Evolutionary conservation across 1,140 invertebrate species (phyloP).

Genomic region (Hyles euphorbiae): DNA sequence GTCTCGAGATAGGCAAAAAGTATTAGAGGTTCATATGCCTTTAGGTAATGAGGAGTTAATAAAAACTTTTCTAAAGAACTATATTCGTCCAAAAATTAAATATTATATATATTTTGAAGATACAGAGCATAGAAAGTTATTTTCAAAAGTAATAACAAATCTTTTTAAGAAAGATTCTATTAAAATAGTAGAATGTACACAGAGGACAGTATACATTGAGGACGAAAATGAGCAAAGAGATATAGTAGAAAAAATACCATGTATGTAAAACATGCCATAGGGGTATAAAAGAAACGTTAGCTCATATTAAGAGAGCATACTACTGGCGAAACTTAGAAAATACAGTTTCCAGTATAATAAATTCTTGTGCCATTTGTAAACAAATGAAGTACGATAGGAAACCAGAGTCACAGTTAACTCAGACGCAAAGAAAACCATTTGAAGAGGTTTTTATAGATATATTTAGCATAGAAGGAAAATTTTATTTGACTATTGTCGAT

Average conservation of each 20-base stretch:
- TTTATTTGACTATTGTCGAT: conserved; percentile 30
- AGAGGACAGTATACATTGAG: conserved; percentile 25
- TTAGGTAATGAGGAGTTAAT: conserved; percentile 5
- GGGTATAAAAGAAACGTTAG: conserved; percentile 28
- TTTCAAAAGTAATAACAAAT: conserved; percentile 11
- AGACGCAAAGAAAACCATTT: conserved; percentile 28
- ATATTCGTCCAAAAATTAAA: conserved; percentile 11
- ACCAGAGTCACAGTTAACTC: conserved; percentile 27
- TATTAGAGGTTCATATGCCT: conserved; percentile 15
- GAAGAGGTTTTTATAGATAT: conserved; percentile 37
- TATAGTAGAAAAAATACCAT: conserved; percentile 31
- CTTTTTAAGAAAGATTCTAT: conserved; percentile 27
- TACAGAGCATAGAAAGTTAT: conserved; percentile 9
- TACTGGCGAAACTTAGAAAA: conserved; percentile 28
- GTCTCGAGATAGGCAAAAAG: conserved; percentile 21
- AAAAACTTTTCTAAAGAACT: conserved; percentile 18
- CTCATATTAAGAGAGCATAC: conserved; percentile 20
- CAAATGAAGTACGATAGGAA: conserved; percentile 36
- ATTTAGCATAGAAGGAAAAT: conserved; percentile 28
- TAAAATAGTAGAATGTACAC: conserved; percentile 26
- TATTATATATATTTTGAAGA: conserved; percentile 25
- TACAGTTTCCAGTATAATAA: conserved; percentile 25
- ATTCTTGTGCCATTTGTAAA: conserved; percentile 23
- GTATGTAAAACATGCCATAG: conserved; percentile 36
- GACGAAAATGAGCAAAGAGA: conserved; percentile 25